Evolutionary conservation across 2,888 invertebrate genomes (phyloP), one percentile per base, ranked within the genome.

Genomic region (Pristionchus mayeri): DNA sequence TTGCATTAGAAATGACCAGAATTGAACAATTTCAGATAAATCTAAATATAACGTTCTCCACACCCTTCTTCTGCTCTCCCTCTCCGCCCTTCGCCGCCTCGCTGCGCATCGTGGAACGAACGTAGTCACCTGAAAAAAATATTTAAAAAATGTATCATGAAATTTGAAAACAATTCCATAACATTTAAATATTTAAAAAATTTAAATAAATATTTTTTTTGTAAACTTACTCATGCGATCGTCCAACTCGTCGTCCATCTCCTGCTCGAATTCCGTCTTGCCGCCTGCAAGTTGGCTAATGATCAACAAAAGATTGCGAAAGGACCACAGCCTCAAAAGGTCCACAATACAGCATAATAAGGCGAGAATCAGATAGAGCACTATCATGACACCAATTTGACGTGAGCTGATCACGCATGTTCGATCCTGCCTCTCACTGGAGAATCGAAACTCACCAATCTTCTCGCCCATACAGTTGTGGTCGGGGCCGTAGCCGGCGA

Each of bases 221-320:
- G n/a, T n/a, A n/a, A n/a, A 50, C 27, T 63, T 1, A 37, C 52
- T 44, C 71, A 90, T 89, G 24, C 88, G 86, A 24, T 84, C 84
- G 84, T 89, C 88, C 75, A 91, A 85, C 44, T 90, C 89, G 75
- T 85, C 87, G 44, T 90, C 90, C 89, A 90, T 90, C 21, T 91
- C 90, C 79, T 86, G 84, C 76, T 90, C 91, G 84, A 90, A 91
- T 13, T 90, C 89, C 7, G 87, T 60, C 27, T 79, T 79, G 6
- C 54, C 79, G 21, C 44, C 79, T 79, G 76, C 24, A n/a, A 75
- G 21, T 40, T 52, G 18, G n/a, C n/a, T n/a, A n/a, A n/a, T n/a
- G n/a, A n/a, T n/a, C n/a, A n/a, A n/a, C n/a, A n/a, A n/a, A n/a
- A n/a, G n/a, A n/a, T n/a, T n/a, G n/a, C n/a, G n/a, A n/a, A n/a